Base-by-base conservation (phyloP, 2,113 vertebrate species). In the Hemibagrus wyckioides region DNA sequence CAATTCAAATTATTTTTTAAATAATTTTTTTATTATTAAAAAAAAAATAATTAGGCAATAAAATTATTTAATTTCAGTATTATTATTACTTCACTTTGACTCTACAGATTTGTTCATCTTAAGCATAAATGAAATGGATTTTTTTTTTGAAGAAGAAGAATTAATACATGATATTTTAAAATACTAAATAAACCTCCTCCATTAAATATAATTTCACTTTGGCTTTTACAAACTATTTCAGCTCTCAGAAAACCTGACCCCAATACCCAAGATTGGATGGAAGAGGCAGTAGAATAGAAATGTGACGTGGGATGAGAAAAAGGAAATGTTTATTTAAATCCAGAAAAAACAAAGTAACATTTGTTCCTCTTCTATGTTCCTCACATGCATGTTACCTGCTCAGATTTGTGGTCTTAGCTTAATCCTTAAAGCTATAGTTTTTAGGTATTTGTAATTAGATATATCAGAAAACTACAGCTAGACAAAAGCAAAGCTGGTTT, bases 321-420 rank as follows among this genome's bases (percentile, higher is more conserved):
- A 48, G 7, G 14, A 81, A 81, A 36, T 81, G 54, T 21, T 50
- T 36, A 76, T 76, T 77, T 77, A 77, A n/a, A 44, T 75, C 39
- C 23, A 75, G 10, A 75, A 10, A 28, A 75, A 75, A 28, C 33
- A 36, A 71, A 39, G 33, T 48, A 75, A 75, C 39, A 2, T 75
- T 75, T 44, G 21, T 44, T 1, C 9, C 10, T 25, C 15, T 25
- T 44, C 28, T 14, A 48, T 76, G 23, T 4, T n/a, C n/a, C n/a
- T n/a, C n/a, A 44, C 23, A 50, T 15, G 23, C 39, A n/a, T 54
- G 6, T 21, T 30, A 54, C n/a, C n/a, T 54, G 6, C 0, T 19
- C n/a, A 36, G 17, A 80, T 56, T 10, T 21, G 28, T 52, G 15
- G 52, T 30, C 28, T 76, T 76, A 30, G 28, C 52, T 44, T 44